These are phyloP conservation scores for Drosophila anomelani DNA, from an alignment of 2,888 invertebrate species.

Conservation along the genomic window DNA sequence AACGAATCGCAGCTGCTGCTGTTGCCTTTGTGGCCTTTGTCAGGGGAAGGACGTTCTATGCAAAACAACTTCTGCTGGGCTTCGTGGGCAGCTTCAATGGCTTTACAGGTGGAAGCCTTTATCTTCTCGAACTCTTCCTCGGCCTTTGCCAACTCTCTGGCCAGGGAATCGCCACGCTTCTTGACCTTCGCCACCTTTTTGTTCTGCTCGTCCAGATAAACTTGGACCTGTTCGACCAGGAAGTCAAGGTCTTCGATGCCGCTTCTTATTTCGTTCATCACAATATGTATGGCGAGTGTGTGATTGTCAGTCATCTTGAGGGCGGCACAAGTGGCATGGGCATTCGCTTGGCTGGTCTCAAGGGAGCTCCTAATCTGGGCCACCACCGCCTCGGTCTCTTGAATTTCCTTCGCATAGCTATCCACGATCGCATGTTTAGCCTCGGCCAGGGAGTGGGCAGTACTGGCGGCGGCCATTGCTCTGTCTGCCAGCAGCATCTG, in stretches of 20 bases:
- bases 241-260: constrained; percentile 87
- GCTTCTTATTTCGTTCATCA: constrained; percentile 85
- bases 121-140: constrained; percentile 88
- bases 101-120: constrained; percentile 88
- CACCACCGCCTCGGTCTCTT: constrained; percentile 87
- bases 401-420: constrained; percentile 88
- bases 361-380: constrained; percentile 87
- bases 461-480: constrained; percentile 89
- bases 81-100: constrained; percentile 88
- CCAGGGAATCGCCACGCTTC: constrained; percentile 87
- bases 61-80: constrained; percentile 85
- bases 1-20: background rate
- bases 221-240: constrained; percentile 86
- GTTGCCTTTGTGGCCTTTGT: background rate
- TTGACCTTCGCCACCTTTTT: constrained; percentile 88
- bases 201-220: constrained; percentile 88
- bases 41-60: background rate
- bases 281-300: constrained; percentile 84
- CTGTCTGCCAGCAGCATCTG: constrained; percentile 90
- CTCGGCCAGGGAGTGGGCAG: constrained; percentile 88
- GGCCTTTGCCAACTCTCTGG: constrained; percentile 87
- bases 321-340: constrained; percentile 87
- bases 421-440: constrained; percentile 89
- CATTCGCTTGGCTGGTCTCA: constrained; percentile 87
- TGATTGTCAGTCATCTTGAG: constrained; percentile 87